Evolutionary conservation across 2,888 invertebrate genomes (phyloP).

Genomic region (Ypsolopha sequella): DNA sequence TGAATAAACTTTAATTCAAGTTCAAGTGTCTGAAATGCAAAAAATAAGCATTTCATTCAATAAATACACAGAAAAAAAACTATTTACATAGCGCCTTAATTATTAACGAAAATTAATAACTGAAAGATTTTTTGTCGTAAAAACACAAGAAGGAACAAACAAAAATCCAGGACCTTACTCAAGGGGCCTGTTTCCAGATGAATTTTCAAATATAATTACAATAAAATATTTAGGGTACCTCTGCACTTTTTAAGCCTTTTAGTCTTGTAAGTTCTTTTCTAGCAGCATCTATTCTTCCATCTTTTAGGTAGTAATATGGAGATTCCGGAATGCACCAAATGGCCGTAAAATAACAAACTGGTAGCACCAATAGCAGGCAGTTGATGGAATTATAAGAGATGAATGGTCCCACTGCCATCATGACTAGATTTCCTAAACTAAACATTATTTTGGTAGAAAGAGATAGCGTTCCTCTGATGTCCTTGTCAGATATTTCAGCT

Average conservation of each 20-base stretch:
- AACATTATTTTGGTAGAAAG: slow-evolving; percentile 36
- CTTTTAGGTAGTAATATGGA: slow-evolving; percentile 69
- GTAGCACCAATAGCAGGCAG: slow-evolving; percentile 48
- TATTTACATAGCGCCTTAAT: too few relatives aligned
- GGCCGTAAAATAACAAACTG: slow-evolving; percentile 47
- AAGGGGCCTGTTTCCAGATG: not conserved
- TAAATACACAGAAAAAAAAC: too few relatives aligned
- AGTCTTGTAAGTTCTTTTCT: slow-evolving; percentile 41
- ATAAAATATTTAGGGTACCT: slow-evolving; percentile 18
- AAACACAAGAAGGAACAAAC: not conserved
- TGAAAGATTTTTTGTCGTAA: not conserved
- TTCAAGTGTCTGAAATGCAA: slow-evolving; percentile 29
- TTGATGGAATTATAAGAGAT: slow-evolving; percentile 41
- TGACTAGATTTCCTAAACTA: slow-evolving; percentile 44
- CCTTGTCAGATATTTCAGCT: slow-evolving; percentile 54
- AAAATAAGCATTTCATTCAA: too few relatives aligned
- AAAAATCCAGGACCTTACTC: not conserved
- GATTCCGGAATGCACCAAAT: slow-evolving; percentile 72
- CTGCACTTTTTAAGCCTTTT: slow-evolving; percentile 34
- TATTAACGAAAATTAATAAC: not conserved
- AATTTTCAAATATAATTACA: too few relatives aligned
- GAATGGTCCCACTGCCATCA: slow-evolving; percentile 46
- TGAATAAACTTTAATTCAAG: slow-evolving; percentile 32
- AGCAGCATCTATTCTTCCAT: slow-evolving; percentile 50
- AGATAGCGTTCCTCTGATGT: slow-evolving; percentile 42